phyloP scores from a whole-genome alignment of 2,113 vertebrate species.

The Leiothrix lutea region DNA sequence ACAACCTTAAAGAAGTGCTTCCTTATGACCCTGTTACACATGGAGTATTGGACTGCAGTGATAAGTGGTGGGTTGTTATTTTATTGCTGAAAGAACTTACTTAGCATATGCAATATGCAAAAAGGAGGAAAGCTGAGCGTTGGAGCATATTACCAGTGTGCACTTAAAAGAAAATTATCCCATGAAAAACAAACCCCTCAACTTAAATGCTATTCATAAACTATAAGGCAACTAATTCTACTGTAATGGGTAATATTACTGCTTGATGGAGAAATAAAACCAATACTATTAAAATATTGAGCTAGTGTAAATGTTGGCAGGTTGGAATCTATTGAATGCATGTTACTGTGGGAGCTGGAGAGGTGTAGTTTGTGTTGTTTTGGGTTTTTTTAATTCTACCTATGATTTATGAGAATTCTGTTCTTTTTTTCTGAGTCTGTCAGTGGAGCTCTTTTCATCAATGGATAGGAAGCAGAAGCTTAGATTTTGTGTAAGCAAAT shows the following conservation, averaged over 20 bases:
- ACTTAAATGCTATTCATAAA: slow-evolving; percentile 40
- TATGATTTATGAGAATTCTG: not conserved
- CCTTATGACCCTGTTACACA: not conserved
- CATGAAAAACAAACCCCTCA: slow-evolving; percentile 29
- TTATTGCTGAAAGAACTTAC: slow-evolving; percentile 11
- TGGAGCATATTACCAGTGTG: not conserved
- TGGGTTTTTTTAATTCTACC: not conserved
- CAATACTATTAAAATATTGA: slow-evolving; percentile 22
- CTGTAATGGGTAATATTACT: slow-evolving; percentile 28
- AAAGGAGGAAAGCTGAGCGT: not conserved
- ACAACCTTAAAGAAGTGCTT: not conserved
- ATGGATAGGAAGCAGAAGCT: not conserved
- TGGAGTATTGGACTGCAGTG: not conserved
- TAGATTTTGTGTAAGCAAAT: not conserved
- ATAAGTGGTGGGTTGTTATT: not conserved
- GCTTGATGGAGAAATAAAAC: slow-evolving; percentile 39
- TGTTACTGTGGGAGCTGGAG: not conserved
- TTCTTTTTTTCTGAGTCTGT: not conserved
- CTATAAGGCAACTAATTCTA: slow-evolving; percentile 29
- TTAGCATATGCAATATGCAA: slow-evolving; percentile 38
- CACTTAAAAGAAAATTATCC: slow-evolving; percentile 44
- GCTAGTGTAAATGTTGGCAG: not conserved
- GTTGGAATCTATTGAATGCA: slow-evolving; percentile 15
- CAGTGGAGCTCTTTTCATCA: not conserved
- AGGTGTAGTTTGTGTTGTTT: not conserved